phyloP scores from a whole-genome alignment of 2,888 invertebrate genomes.

The Parnassius orleans region DNA sequence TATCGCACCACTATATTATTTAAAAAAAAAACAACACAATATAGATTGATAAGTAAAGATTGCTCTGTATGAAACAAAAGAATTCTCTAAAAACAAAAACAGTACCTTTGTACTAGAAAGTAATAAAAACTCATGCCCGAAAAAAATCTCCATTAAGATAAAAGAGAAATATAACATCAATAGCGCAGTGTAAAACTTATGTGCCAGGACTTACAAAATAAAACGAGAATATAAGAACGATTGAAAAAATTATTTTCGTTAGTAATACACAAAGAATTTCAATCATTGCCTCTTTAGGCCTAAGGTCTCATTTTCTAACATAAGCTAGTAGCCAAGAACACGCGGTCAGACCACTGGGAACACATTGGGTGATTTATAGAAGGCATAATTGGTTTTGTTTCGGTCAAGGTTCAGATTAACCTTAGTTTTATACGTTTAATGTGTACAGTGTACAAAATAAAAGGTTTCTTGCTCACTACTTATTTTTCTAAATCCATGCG shows the following conservation, averaged over 20 bases:
- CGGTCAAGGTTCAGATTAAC: slow-evolving; percentile 63
- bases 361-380: slow-evolving; percentile 63
- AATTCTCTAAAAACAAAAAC: slow-evolving; percentile 15
- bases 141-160: slow-evolving; percentile 18
- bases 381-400: slow-evolving; percentile 71
- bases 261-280: not conserved
- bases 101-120: slow-evolving; percentile 7
- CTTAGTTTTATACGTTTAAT: slow-evolving; percentile 63
- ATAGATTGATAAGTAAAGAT: slow-evolving; percentile 9
- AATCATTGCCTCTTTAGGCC: not conserved
- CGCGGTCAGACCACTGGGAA: slow-evolving; percentile 35
- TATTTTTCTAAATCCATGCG: slow-evolving; percentile 1
- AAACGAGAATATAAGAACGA: slow-evolving; percentile 20
- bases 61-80: slow-evolving; percentile 12
- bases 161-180: slow-evolving; percentile 28
- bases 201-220: slow-evolving; percentile 27
- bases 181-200: slow-evolving; percentile 26
- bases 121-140: slow-evolving; percentile 3
- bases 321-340: not conserved
- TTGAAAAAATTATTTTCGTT: slow-evolving; percentile 24
- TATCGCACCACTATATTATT: too few species aligned
- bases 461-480: slow-evolving; percentile 5
- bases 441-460: slow-evolving; percentile 39
- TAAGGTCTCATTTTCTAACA: slow-evolving; percentile 13
- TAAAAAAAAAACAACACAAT: too few species aligned